A percentile compares a stretch with the other conserved stretches of the same genome.
Evolutionary conservation across 2,797 vertebrate genomes (phyloP).

Genomic region (Rhabdomys pumilio): DNA sequence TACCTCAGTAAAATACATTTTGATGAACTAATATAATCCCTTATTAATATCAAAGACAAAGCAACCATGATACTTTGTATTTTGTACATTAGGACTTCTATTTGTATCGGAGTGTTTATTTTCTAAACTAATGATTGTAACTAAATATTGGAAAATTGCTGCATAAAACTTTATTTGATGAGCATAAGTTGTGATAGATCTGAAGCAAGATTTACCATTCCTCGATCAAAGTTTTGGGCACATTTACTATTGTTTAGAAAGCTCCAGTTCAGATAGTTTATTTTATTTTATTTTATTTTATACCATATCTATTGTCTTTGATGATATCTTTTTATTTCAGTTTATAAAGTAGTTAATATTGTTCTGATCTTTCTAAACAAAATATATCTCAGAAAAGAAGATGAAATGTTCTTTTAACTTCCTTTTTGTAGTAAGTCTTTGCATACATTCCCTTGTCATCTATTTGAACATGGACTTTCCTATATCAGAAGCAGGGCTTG

Average conservation of each 20-base stretch:
- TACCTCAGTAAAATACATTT: constrained; percentile 2
- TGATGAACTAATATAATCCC: constrained; percentile 5
- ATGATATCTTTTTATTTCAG: neutral
- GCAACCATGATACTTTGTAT: neutral
- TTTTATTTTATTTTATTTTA: neutral
- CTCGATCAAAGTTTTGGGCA: neutral
- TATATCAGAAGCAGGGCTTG: neutral
- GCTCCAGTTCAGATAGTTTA: neutral
- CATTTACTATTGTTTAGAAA: neutral
- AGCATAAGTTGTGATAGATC: neutral
- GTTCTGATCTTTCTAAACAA: neutral
- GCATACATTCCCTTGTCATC: neutral
- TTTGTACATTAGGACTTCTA: neutral
- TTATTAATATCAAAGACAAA: neutral
- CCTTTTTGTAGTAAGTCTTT: neutral
- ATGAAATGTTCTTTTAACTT: neutral
- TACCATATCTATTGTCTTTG: neutral
- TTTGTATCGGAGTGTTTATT: neutral
- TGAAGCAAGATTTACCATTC: neutral
- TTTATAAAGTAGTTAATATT: neutral
- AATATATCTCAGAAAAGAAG: neutral
- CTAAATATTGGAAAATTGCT: neutral
- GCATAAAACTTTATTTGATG: neutral
- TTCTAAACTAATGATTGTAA: neutral
- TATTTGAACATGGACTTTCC: neutral